These are phyloP conservation scores for Acanthosepion pharaonis DNA, from an alignment of 2,888 invertebrate species.

Conservation along the genomic window DNA sequence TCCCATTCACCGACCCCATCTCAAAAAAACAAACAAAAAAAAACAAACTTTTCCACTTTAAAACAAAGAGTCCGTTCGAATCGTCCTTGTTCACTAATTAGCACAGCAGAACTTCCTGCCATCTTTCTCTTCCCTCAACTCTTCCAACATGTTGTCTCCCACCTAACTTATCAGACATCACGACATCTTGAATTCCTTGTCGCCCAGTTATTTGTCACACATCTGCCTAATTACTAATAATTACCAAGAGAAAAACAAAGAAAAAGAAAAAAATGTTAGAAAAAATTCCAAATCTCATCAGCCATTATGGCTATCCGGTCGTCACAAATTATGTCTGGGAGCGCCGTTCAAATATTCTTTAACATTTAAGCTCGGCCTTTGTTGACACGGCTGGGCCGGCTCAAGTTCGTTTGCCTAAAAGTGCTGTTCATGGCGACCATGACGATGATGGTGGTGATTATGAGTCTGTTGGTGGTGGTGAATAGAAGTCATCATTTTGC, in stretches of 20 bases:
- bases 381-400: conserved; percentile 22
- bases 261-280: not conserved
- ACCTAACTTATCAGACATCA: not conserved
- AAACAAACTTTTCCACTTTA: not conserved
- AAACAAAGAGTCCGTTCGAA: not conserved
- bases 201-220: conserved; percentile 33
- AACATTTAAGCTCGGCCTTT: conserved; percentile 14
- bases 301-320: conserved; percentile 8
- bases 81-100: not conserved
- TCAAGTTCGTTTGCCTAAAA: conserved; percentile 4
- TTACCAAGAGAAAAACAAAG: conserved; percentile 9
- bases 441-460: not conserved
- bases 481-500: not conserved
- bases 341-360: conserved; percentile 33
- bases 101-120: not conserved
- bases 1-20: too few relatives aligned
- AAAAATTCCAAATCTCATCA: not conserved
- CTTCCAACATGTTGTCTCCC: not conserved
- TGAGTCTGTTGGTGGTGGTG: not conserved
- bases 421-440: not conserved
- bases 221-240: conserved; percentile 33
- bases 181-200: conserved; percentile 21
- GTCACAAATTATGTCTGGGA: conserved; percentile 33
- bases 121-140: not conserved
- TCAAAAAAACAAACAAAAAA: not conserved